Conservation (phyloP, 2,797 vertebrate genomes). For the Helostoma temminkii region DNA sequence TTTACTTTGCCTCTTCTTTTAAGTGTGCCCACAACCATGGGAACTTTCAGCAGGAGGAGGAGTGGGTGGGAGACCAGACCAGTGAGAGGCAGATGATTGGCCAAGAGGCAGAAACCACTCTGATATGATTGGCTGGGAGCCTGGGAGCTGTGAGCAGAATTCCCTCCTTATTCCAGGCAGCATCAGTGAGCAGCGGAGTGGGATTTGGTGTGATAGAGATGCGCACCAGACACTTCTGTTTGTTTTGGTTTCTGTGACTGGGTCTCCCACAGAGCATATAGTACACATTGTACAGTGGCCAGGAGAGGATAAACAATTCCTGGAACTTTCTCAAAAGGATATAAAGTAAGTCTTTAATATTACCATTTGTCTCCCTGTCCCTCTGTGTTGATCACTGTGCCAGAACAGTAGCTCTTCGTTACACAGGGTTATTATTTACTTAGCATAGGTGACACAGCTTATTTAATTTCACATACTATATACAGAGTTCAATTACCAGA, state of each 20-base stretch:
- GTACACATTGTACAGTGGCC: conserved; percentile 15
- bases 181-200: conserved; percentile 74
- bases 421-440: conserved; percentile 2
- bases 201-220: conserved; percentile 67
- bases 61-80: conserved; percentile 36
- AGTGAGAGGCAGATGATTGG: conserved; percentile 59
- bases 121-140: conserved; percentile 72
- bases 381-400: background rate
- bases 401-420: conserved; percentile 19
- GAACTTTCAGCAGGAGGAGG: conserved; percentile 65
- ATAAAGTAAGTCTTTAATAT: conserved; percentile 68
- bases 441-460: conserved; percentile 12
- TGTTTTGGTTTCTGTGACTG: conserved; percentile 65
- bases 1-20: conserved; percentile 6
- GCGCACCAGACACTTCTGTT: conserved; percentile 66
- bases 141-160: conserved; percentile 73
- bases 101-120: conserved; percentile 47
- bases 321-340: conserved; percentile 54
- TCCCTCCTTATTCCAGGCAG: conserved; percentile 79
- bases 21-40: conserved; percentile 59
- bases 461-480: conserved; percentile 1
- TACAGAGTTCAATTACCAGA: background rate
- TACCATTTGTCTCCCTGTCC: conserved; percentile 5
- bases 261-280: conserved; percentile 35
- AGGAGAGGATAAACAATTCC: conserved; percentile 39